Conservation (phyloP, 1,140 invertebrate genomes). For the Caenorhabditis inopinata region DNA sequence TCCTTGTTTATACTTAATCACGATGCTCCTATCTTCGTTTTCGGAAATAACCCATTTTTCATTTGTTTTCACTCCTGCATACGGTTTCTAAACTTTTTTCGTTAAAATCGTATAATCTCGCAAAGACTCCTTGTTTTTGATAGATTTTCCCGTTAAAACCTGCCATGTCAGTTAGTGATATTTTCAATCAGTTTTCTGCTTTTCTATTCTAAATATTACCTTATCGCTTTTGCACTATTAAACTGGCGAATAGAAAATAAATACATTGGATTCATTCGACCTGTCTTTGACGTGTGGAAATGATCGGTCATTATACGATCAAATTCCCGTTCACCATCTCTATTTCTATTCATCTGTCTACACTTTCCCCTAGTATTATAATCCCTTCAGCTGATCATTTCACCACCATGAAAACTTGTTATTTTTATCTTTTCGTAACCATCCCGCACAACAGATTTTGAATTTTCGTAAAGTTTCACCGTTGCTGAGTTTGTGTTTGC, state of each 20-base stretch:
- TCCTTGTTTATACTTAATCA: too few species aligned
- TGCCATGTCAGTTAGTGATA: too few species aligned
- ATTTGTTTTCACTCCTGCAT: too few species aligned
- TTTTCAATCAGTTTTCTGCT: not conserved
- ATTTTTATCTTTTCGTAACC: not conserved
- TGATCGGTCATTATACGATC: constrained; percentile 28
- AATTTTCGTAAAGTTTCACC: not conserved
- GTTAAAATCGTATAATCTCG: too few species aligned
- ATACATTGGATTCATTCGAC: not conserved
- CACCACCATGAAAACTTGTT: not conserved
- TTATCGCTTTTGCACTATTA: not conserved
- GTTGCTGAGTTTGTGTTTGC: constrained; percentile 15
- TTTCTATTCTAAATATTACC: not conserved
- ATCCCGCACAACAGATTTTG: not conserved
- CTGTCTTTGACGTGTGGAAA: not conserved
- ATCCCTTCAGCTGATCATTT: not conserved
- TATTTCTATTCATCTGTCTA: constrained; percentile 13
- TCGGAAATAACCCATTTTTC: too few species aligned
- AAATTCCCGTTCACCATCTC: not conserved
- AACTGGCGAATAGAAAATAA: not conserved
- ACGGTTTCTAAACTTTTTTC: too few species aligned
- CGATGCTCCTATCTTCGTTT: too few species aligned
- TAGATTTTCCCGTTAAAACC: too few species aligned
- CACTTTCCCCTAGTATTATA: not conserved
- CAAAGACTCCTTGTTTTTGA: too few species aligned